phyloP scores from a whole-genome alignment of 2,888 invertebrate species.

The Apamea crenata region DNA sequence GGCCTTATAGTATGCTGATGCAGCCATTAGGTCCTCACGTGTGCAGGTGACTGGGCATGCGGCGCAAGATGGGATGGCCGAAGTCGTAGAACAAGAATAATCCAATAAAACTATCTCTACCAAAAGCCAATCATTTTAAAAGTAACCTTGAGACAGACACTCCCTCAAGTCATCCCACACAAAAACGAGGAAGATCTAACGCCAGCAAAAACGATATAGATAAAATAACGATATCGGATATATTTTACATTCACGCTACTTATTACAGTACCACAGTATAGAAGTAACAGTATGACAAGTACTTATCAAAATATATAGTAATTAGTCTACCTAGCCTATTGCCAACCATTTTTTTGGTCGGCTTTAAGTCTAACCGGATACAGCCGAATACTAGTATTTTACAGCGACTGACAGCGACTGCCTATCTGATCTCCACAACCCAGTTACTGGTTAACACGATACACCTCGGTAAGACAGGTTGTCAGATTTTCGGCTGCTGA shows the following conservation, averaged over 20 bases:
- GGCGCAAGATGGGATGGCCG: neutral
- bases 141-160: neutral
- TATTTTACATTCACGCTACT: conserved; percentile 21
- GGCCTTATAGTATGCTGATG: too few relatives aligned
- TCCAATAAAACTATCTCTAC: neutral
- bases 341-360: neutral
- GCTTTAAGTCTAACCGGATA: neutral
- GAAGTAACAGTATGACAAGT: conserved; percentile 1
- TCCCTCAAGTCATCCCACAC: neutral
- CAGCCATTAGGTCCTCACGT: neutral
- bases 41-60: neutral
- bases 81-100: neutral
- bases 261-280: conserved; percentile 14
- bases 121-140: neutral
- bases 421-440: neutral
- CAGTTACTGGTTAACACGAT: neutral
- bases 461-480: neutral
- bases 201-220: neutral
- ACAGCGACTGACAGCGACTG: neutral
- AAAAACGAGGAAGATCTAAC: conserved; percentile 13
- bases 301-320: neutral
- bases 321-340: neutral
- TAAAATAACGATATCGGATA: conserved; percentile 11
- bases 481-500: neutral
- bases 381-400: neutral